Conservation (phyloP, 2,113 vertebrate genomes). For the Aptenodytes forsteri region DNA sequence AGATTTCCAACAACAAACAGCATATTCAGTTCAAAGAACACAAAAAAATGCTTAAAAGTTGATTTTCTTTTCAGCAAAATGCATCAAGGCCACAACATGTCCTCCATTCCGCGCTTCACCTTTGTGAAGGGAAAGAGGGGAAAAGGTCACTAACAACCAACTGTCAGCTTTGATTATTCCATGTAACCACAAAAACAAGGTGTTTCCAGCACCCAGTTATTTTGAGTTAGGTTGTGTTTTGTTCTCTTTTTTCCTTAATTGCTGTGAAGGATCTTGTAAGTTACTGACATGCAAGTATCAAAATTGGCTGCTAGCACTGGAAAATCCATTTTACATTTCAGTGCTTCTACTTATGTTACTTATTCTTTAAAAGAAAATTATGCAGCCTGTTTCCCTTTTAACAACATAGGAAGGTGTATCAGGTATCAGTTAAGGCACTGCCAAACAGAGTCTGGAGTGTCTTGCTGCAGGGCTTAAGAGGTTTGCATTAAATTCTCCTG, state of each 20-base stretch:
- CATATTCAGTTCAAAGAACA: neutral
- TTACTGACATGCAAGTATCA: neutral
- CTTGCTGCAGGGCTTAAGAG: slow-evolving; percentile 55
- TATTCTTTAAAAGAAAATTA: slow-evolving; percentile 54
- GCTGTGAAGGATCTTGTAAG: neutral
- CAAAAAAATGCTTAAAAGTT: neutral
- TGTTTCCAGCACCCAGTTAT: neutral
- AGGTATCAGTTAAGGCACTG: slow-evolving; percentile 22
- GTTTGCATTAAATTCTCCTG: slow-evolving; percentile 44
- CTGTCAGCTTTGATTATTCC: neutral
- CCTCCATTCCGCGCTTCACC: neutral
- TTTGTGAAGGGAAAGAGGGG: neutral
- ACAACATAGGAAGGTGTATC: neutral
- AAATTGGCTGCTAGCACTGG: slow-evolving; percentile 32
- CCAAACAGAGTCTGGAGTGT: slow-evolving; percentile 35
- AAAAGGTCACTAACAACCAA: neutral
- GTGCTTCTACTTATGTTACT: slow-evolving; percentile 2
- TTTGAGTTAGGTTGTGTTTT: neutral
- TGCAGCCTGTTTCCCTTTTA: slow-evolving; percentile 36
- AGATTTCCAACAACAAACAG: neutral
- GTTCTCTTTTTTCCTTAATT: slow-evolving; percentile 1
- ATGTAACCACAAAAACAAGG: neutral
- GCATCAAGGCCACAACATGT: neutral
- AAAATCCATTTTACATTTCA: slow-evolving; percentile 62
- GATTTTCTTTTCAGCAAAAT: neutral